Base-by-base conservation (phyloP, 92 coral and sea anemone genomes). In the Meandrina meandrites region DNA sequence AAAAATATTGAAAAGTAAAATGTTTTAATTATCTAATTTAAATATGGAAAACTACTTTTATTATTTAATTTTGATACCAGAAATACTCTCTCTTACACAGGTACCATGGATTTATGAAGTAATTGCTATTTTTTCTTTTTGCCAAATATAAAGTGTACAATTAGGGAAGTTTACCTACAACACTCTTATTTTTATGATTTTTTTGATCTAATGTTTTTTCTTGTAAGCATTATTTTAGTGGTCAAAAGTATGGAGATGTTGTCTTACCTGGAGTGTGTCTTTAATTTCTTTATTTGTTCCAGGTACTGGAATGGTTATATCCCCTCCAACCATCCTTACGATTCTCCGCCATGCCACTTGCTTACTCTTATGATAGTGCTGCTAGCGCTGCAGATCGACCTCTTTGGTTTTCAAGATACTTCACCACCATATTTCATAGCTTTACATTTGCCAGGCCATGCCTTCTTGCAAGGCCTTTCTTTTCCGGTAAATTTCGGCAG, bases 341-440 rank as follows among this genome's bases (percentile, higher is more conserved):
- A 66, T 10, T 81, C 50, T 66, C 30, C 78, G 74, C 57, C 78
- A 1, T 35, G 79, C 54, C 15, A 37, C 21, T 42, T 31, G 15
- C n/a, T 40, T n/a, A n/a, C n/a, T n/a, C n/a, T n/a, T n/a, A n/a
- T n/a, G n/a, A n/a, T n/a, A n/a, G n/a, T n/a, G n/a, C n/a, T n/a
- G n/a, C n/a, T n/a, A n/a, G n/a, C n/a, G n/a, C n/a, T n/a, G n/a
- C n/a, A n/a, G n/a, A n/a, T n/a, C 67, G 11, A 88, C 84, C n/a
- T 53, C 78, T 78, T 35, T 66, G 75, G 28, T 21, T 70, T 53
- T 81, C 86, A 31, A 74, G 64, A 81, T 71, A 89, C 58, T 85
- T 89, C 13, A 89, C 56, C 0, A 56, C 30, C 86, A 80, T 89
- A 82, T 89, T 89, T 17, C 86, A 86, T 42, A 82, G 47, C 22